Evolutionary conservation across 1,140 invertebrate genomes (phyloP).

Genomic region (Mycetomoellerius zeteki): DNA sequence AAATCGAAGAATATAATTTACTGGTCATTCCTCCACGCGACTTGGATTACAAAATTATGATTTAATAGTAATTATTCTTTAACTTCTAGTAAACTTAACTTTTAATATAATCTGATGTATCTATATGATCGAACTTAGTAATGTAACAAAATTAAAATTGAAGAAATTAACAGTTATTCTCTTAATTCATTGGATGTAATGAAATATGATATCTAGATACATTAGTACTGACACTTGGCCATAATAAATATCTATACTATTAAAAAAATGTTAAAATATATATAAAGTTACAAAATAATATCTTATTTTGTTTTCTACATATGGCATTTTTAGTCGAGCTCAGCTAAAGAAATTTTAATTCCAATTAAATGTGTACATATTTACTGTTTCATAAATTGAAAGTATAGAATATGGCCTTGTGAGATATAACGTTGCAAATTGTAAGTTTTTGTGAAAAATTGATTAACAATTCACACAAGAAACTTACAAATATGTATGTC

Average conservation of each 20-base stretch:
- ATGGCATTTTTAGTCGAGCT: neutral
- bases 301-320: conserved; percentile 1
- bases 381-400: neutral
- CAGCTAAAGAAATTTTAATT: neutral
- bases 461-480: conserved; percentile 68
- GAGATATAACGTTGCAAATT: conserved; percentile 65
- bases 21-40: conserved; percentile 61
- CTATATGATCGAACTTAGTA: conserved; percentile 54
- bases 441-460: conserved; percentile 76
- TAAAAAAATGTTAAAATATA: conserved; percentile 11
- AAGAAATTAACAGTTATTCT: conserved; percentile 32
- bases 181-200: conserved; percentile 39
- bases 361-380: neutral
- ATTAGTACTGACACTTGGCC: conserved; percentile 70
- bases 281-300: conserved; percentile 21
- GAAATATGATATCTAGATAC: conserved; percentile 69
- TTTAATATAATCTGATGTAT: conserved; percentile 68
- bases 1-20: conserved; percentile 35
- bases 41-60: conserved; percentile 40
- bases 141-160: conserved; percentile 49
- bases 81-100: conserved; percentile 23
- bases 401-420: conserved; percentile 69
- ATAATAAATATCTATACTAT: conserved; percentile 61
- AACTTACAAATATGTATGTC: conserved; percentile 73
- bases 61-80: conserved; percentile 42